These are phyloP conservation scores for Laticauda colubrina DNA, from an alignment of 2,113 vertebrate genomes.

Conservation along the genomic window DNA sequence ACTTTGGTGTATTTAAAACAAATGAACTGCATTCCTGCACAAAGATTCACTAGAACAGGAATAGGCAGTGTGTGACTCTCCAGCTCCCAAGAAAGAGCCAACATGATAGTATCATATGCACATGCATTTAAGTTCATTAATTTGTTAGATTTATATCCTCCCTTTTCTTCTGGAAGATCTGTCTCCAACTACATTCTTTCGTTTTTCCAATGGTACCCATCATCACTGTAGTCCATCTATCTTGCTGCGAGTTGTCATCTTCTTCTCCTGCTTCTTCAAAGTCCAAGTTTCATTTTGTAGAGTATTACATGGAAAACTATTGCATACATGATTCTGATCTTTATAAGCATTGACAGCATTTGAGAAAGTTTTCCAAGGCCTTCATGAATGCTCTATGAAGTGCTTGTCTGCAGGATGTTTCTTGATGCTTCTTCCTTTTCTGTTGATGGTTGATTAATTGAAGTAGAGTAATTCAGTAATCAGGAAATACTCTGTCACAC, in stretches of 20 bases:
- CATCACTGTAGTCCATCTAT: neutral
- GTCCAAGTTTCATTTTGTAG: neutral
- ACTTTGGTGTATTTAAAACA: neutral
- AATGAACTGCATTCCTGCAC: neutral
- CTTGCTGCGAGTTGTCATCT: neutral
- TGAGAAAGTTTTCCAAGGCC: neutral
- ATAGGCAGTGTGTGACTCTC: neutral
- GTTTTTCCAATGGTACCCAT: neutral
- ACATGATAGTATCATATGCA: neutral
- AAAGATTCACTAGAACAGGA: neutral
- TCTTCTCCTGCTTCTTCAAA: neutral
- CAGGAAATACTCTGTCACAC: neutral
- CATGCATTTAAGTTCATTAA: neutral
- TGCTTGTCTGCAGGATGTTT: neutral
- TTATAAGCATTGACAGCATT: neutral
- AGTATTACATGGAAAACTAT: neutral
- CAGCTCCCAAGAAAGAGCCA: neutral
- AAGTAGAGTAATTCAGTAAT: neutral
- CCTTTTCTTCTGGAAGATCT: neutral
- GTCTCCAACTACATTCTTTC: neutral
- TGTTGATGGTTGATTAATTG: neutral
- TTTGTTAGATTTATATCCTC: neutral
- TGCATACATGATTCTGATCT: neutral
- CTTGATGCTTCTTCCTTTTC: neutral
- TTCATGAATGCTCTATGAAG: neutral